Evolutionary conservation across 2,113 vertebrate species (phyloP).

Genomic region (Barnardius zonarius): DNA sequence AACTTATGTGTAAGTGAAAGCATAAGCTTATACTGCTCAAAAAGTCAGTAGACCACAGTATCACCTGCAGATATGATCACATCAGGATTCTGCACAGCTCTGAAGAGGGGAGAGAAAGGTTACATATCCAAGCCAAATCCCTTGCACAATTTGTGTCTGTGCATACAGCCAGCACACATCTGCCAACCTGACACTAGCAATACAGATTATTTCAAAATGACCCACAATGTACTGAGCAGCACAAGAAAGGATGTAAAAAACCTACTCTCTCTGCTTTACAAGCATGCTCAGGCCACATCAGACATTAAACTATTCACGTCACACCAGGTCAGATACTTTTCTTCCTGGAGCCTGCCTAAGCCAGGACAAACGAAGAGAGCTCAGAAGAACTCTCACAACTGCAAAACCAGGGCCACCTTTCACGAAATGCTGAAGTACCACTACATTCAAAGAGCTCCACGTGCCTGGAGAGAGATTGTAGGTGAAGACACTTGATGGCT

Average conservation of each 20-base stretch:
- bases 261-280: background rate
- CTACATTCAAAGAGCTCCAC: background rate
- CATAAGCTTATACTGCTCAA: background rate
- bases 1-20: background rate
- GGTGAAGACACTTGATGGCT: background rate
- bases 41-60: background rate
- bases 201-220: background rate
- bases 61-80: background rate
- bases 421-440: background rate
- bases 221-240: background rate
- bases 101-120: background rate
- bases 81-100: background rate
- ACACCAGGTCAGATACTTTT: background rate
- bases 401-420: background rate
- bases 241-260: background rate
- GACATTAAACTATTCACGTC: background rate
- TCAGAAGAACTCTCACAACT: background rate
- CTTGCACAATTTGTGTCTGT: background rate
- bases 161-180: background rate
- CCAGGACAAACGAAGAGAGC: background rate
- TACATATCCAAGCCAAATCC: background rate
- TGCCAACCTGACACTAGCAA: background rate
- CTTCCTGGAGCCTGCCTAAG: background rate
- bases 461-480: background rate
- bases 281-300: background rate